A percentile compares a stretch with the other conserved stretches of the same genome.
phyloP scores from a whole-genome alignment of 1,140 invertebrate genomes.

The Lepidurus packardi region DNA sequence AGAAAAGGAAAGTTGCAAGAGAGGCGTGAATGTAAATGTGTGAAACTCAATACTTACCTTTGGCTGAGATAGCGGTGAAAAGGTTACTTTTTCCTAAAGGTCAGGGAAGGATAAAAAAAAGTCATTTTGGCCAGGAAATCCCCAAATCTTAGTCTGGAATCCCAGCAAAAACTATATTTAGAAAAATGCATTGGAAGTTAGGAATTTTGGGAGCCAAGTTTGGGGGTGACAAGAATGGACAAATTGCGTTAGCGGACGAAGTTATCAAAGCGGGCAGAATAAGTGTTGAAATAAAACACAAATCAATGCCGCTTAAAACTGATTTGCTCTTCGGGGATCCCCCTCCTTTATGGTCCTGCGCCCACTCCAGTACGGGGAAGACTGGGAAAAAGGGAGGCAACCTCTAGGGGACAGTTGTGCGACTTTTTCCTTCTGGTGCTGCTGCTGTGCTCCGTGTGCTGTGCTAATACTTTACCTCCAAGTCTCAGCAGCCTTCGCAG shows the following conservation, averaged over 20 bases:
- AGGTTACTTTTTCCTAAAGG: too few relatives aligned
- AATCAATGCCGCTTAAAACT: conserved; percentile 19
- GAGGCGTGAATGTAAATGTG: too few relatives aligned
- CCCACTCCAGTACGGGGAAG: background rate
- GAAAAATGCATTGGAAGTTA: too few relatives aligned
- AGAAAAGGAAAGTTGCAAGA: too few relatives aligned
- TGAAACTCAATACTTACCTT: too few relatives aligned
- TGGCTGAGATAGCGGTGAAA: too few relatives aligned
- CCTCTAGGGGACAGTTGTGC: background rate
- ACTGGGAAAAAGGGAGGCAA: background rate
- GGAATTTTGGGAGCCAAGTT: background rate
- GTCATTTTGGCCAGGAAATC: too few relatives aligned
- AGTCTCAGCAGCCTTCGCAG: background rate
- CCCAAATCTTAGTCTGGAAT: too few relatives aligned
- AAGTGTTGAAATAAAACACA: conserved; percentile 17
- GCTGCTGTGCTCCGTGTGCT: too few relatives aligned
- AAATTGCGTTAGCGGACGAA: background rate
- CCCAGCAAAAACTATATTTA: too few relatives aligned
- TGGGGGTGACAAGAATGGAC: background rate
- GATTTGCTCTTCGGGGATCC: background rate
- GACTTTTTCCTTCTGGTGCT: background rate
- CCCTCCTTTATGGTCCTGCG: background rate
- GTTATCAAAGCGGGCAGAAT: conserved; percentile 12
- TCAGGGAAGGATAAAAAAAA: too few relatives aligned
- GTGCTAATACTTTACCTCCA: too few relatives aligned